Conservation (phyloP, 2,113 vertebrate species). For the Ia io region DNA sequence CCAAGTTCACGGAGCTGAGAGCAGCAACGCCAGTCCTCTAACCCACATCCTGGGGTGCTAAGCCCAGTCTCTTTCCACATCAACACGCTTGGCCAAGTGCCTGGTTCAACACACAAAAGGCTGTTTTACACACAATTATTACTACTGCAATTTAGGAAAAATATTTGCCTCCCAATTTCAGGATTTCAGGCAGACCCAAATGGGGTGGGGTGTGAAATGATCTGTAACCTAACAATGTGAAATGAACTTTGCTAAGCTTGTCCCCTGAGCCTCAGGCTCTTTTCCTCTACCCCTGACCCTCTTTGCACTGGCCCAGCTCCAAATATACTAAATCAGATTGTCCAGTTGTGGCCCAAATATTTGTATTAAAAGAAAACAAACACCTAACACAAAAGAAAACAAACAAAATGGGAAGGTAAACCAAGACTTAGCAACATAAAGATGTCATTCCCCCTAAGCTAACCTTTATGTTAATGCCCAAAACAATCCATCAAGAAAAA, state of each 20-base stretch:
- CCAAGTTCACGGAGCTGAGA: neutral
- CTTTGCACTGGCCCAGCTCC: neutral
- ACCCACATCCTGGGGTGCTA: fast-evolving
- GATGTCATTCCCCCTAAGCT: neutral
- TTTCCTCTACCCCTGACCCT: neutral
- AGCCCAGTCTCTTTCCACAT: neutral
- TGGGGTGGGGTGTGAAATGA: neutral
- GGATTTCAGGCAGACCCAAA: neutral
- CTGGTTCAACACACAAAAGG: neutral
- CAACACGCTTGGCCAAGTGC: neutral
- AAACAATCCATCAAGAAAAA: neutral
- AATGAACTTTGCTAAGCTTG: neutral
- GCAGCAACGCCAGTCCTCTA: neutral
- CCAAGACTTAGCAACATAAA: neutral
- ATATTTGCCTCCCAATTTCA: neutral
- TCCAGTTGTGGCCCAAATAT: neutral
- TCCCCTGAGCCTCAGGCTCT: neutral
- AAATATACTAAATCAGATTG: neutral
- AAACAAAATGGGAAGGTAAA: neutral
- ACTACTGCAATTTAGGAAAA: neutral
- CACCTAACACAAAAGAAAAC: neutral
- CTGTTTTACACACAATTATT: neutral
- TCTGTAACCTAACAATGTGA: neutral
- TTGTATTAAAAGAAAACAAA: neutral
- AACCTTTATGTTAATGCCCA: neutral